These are phyloP conservation scores for Sebastolobus alascanus DNA, from an alignment of 2,797 vertebrate species.

Conservation along the genomic window DNA sequence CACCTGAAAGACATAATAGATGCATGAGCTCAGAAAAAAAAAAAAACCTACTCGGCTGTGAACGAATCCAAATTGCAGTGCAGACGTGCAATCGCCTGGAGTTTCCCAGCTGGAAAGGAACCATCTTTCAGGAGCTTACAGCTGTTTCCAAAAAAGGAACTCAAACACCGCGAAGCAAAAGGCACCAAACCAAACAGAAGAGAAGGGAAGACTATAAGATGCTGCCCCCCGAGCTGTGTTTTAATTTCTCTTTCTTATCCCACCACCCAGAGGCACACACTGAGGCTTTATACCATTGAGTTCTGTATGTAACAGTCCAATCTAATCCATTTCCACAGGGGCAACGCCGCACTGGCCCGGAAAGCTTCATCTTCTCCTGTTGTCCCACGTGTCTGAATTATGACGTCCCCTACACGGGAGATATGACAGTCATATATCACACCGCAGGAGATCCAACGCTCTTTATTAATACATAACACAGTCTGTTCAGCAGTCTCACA, in stretches of 20 bases:
- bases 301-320: conserved; percentile 89
- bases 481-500: conserved; percentile 44
- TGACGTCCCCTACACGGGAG: conserved; percentile 85
- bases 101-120: conserved; percentile 71
- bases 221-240: conserved; percentile 27
- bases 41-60: conserved; percentile 55
- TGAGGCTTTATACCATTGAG: conserved; percentile 85
- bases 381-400: conserved; percentile 89
- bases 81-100: conserved; percentile 53
- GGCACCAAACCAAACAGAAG: conserved; percentile 29
- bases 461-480: conserved; percentile 70
- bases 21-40: conserved; percentile 1
- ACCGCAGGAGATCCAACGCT: conserved; percentile 53
- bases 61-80: conserved; percentile 64
- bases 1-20: conserved; percentile 75
- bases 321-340: conserved; percentile 90
- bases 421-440: conserved; percentile 69
- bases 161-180: conserved; percentile 43
- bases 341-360: conserved; percentile 80
- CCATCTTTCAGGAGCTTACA: conserved; percentile 60
- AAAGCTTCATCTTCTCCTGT: conserved; percentile 89
- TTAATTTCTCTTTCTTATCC: conserved; percentile 46
- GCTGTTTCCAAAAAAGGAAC: conserved; percentile 60
- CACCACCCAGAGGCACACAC: conserved; percentile 32
- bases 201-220: conserved; percentile 24